Base-by-base conservation (phyloP, 2,888 invertebrate genomes). In the Neoaliturus tenellus region DNA sequence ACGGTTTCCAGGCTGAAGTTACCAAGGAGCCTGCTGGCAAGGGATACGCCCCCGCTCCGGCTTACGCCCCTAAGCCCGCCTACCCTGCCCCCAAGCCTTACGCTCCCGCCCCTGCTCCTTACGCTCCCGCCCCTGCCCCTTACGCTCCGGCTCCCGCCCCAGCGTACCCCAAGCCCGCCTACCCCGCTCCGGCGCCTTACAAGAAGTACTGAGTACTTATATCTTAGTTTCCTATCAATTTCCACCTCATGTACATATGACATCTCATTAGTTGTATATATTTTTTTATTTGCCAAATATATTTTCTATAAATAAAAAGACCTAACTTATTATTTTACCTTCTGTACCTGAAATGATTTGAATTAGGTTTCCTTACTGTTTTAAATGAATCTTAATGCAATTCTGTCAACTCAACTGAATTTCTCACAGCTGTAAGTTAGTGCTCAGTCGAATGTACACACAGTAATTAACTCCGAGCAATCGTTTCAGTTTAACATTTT, bases 1-100 rank as follows among this genome's bases (percentile, higher is more conserved):
- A 88, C 86, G 84, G 84, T 39, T 88, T 88, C 87, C 88, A 88
- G 86, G 88, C 88, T 81, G 87, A 88, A 83, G 88, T 88, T 28
- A 86, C 87, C 85, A 85, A 86, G 58, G 39, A 87, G 86, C 71
- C 82, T 83, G 33, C 20, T 12, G 51, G 51, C 62, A 62, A 62
- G 62, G 62, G 62, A 28, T 62, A 62, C 73, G 33, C 33, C 44
- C 39, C 73, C 25, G 73, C 73, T 12, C 73, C 73, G 1, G 44
- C 41, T 28, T 75, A 75, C 73, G 71, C 71, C 39, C 71, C 71
- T 23, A 71, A 41, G 71, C 48, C 75, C 41, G 75, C 75, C 20
- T 48, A 41, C 48, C 75, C 75, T 6, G 75, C 75, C 2, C 75
- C 75, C 4, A 28, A 35, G 20, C 12, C n/a, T 20, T 39, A n/a